phyloP scores from a whole-genome alignment of 2,797 vertebrate genomes.

The Poecile montanus region DNA sequence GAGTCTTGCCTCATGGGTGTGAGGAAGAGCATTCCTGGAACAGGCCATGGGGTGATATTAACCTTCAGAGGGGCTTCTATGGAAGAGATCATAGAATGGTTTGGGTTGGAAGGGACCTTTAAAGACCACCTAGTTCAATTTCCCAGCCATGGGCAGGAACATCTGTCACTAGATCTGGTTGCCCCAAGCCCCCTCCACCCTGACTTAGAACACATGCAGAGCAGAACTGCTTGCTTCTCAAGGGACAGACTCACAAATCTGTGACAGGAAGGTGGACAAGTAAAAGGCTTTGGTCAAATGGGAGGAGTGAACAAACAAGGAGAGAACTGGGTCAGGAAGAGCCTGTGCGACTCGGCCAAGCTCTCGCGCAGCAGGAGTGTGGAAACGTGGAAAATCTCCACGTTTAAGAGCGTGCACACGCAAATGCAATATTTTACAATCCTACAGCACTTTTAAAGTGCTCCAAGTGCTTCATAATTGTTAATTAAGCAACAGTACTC shows the following conservation, averaged over 20 bases:
- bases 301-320: not conserved
- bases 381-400: not conserved
- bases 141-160: not conserved
- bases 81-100: not conserved
- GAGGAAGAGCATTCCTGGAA: not conserved
- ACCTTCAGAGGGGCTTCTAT: not conserved
- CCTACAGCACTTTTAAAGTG: not conserved
- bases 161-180: not conserved
- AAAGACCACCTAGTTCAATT: not conserved
- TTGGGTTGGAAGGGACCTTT: not conserved
- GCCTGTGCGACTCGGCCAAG: not conserved
- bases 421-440: not conserved
- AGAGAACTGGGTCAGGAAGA: not conserved
- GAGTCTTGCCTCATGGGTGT: accelerated
- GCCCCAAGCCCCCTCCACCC: not conserved
- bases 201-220: not conserved
- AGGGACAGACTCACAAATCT: not conserved
- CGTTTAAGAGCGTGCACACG: accelerated
- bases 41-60: not conserved
- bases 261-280: not conserved
- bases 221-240: not conserved
- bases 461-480: not conserved
- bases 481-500: not conserved
- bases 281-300: not conserved
- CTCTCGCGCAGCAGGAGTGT: accelerated